Percentiles rank a stretch among this genome's conserved stretches.
Conservation (phyloP, 37 sponge, comb jelly and placozoan genomes). For the Beroe ovata region DNA sequence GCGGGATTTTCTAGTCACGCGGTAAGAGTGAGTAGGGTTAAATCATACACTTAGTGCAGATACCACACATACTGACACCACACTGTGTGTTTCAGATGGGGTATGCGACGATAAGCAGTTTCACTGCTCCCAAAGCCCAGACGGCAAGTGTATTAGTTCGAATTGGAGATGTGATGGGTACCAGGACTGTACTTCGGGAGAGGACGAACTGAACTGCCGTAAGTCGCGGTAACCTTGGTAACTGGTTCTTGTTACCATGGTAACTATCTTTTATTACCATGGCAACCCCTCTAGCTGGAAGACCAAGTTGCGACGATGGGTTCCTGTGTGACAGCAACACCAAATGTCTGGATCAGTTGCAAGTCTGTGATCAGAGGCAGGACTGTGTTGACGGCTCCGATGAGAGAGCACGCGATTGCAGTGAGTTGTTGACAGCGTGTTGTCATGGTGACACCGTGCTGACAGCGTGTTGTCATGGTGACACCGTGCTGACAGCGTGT, state of each 20-base stretch:
- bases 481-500: too few species aligned
- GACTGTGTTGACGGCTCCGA: constrained; percentile 18
- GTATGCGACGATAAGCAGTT: constrained; percentile 3
- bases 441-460: too few species aligned
- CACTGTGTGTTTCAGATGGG: background rate
- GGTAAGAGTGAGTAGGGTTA: too few species aligned
- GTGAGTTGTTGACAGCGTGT: too few species aligned
- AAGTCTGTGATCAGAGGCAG: constrained; percentile 1
- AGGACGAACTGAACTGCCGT: constrained; percentile 47
- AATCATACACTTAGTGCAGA: too few species aligned
- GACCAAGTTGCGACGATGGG: constrained; percentile 1
- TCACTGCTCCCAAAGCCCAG: constrained; percentile 23
- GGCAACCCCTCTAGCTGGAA: background rate
- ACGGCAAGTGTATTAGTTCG: background rate
- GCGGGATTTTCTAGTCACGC: too few species aligned
- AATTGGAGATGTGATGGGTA: constrained; percentile 31
- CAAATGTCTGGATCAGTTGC: background rate
- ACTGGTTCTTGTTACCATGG: background rate
- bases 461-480: too few species aligned
- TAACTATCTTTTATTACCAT: background rate
- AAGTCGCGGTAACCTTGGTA: background rate
- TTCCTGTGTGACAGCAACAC: constrained; percentile 18
- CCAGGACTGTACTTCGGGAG: background rate
- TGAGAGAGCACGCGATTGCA: background rate
- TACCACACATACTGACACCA: background rate